Evolutionary conservation across 2,888 invertebrate species (phyloP), one percentile per base, ranked within the genome.

Genomic region (Drosophila austrosaltans): DNA sequence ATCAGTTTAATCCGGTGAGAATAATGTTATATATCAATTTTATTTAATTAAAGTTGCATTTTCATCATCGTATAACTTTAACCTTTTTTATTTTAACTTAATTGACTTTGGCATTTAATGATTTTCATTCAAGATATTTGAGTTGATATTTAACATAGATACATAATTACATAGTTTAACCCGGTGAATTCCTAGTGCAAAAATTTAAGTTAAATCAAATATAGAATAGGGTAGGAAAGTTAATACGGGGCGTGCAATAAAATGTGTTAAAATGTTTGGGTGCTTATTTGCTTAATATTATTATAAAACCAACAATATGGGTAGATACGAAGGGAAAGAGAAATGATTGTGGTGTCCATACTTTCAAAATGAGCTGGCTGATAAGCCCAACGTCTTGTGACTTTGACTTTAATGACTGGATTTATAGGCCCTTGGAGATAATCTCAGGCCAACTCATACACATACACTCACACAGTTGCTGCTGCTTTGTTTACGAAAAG

Each of bases 351-450:
- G 39, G 40, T 44, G 53, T 39, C 69, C 39, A 32, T 67, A 57
- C 58, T 53, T 58, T 39, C 22, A 25, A 36, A 36, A 36, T 39
- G 53, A 36, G 36, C 62, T 39, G 69, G 75, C 79, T 81, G 88
- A 89, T 89, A 87, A 87, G 89, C 72, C 74, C 79, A 82, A 39
- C 57, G 90, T 91, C 91, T 91, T 91, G 91, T 91, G 91, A 91
- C 91, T 91, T 91, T 91, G 91, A 91, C 92, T 91, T 91, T 91
- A 91, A 91, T 91, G 91, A 92, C 91, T 91, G 91, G 91, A 92
- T 91, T 91, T 91, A 91, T 91, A 91, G 91, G 91, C 91, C 92
- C 92, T 92, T 91, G 81, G 91, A 91, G 92, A 91, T 92, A 91
- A 91, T 91, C 90, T 90, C 69, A 48, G 84, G 82, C 75, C 77